Base-by-base conservation (phyloP, 2,888 invertebrate species). In the Hermodice carunculata region DNA sequence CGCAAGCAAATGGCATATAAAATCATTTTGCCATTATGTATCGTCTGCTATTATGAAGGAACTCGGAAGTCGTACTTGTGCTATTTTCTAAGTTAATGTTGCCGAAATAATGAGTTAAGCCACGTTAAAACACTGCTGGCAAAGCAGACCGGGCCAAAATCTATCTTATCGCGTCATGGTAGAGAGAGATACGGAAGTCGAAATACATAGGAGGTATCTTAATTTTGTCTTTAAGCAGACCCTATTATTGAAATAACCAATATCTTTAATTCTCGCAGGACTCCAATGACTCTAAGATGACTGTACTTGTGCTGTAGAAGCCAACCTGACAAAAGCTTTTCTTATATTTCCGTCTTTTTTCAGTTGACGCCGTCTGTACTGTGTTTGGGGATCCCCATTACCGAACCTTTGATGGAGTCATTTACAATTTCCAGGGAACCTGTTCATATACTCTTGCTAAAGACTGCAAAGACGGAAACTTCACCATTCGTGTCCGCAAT, bases 331-430 rank as follows among this genome's bases (percentile, higher is more conserved):
- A 11, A n/a, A 11, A 26, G 14, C 14, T 11, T 51, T 29, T 19
- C 22, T 8, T 57, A 51, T 29, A 17, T 61, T 49, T 63, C 64
- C 69, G 29, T 26, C 46, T 66, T 66, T 75, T 86, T 85, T 31
- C 83, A 91, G 91, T 89, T 73, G 94, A 95, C 71, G 95, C 95
- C 24, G 93, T 94, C 1, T 96, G 96, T 81, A 95, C 95, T 11
- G 96, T 96, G 1, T 96, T 95, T 79, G 96, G 96, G 0, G 96
- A 96, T 85, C 96, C 96, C 0, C 96, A 97, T 85, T 97, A 96
- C 84, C 91, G 93, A 79, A 96, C 96, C 3, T 98, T 96, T 85
- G 98, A 98, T 81, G 96, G 96, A 40, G 93, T 93, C 83, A 93
- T 95, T 81, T 97, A 92, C 86, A 95, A 94, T 83, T 97, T 97